Percentiles rank a stretch among this genome's conserved stretches.
Conservation (phyloP, 2,113 vertebrate genomes). For the Phoenicopterus ruber region DNA sequence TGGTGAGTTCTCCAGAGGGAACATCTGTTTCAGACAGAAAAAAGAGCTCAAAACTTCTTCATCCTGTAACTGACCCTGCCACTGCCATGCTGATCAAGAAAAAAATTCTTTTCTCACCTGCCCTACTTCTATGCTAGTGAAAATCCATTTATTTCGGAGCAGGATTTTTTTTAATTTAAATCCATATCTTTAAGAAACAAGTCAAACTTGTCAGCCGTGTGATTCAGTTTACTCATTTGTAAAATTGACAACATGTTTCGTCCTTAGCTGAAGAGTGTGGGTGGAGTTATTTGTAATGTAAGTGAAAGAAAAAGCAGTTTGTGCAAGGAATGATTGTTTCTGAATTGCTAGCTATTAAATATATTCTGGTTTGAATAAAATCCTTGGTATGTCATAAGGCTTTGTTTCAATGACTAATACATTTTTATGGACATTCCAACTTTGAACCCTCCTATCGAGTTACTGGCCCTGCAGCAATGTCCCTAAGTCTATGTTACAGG, state of each 20-base stretch:
- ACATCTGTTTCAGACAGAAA: background rate
- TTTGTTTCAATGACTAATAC: slow-evolving; percentile 31
- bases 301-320: background rate
- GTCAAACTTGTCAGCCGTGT: background rate
- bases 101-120: background rate
- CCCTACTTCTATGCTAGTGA: background rate
- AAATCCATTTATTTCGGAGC: background rate
- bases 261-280: background rate
- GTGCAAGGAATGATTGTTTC: background rate
- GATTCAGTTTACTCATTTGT: background rate
- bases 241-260: background rate
- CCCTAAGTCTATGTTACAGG: background rate
- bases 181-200: background rate
- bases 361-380: background rate
- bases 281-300: background rate
- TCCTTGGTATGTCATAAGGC: background rate
- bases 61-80: background rate
- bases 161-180: background rate
- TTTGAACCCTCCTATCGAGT: slow-evolving; percentile 41
- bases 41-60: background rate
- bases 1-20: background rate
- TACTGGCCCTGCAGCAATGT: background rate
- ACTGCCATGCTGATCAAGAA: background rate
- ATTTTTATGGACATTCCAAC: slow-evolving; percentile 28
- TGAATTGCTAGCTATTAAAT: background rate